Evolutionary conservation across 2,888 invertebrate species (phyloP).

Genomic region (Napeogenes inachia): DNA sequence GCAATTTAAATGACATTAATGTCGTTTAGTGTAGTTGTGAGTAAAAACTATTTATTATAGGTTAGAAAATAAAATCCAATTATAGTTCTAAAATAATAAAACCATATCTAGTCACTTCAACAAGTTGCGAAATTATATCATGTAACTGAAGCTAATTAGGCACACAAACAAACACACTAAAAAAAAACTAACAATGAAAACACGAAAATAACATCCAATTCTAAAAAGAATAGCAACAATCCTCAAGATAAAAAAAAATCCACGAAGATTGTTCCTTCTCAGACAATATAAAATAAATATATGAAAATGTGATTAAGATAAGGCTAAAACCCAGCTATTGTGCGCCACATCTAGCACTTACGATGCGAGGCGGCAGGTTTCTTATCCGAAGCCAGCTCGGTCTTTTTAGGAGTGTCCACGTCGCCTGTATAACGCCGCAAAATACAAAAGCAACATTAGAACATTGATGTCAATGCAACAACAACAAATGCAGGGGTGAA

Average conservation of each 20-base stretch:
- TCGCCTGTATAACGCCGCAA: slow-evolving; percentile 70
- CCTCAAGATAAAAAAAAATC: neutral
- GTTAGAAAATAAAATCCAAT: too few relatives aligned
- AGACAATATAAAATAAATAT: slow-evolving; percentile 16
- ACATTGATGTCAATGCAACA: slow-evolving; percentile 54
- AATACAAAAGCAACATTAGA: slow-evolving; percentile 76
- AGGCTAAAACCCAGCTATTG: slow-evolving; percentile 42
- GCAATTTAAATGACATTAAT: too few relatives aligned
- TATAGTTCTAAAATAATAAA: neutral
- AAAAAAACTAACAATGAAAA: neutral
- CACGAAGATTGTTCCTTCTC: slow-evolving; percentile 6
- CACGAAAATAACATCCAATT: too few relatives aligned
- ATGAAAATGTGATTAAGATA: slow-evolving; percentile 27
- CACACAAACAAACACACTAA: neutral
- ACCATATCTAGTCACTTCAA: neutral
- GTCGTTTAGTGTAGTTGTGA: too few relatives aligned
- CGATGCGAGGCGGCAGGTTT: slow-evolving; percentile 70
- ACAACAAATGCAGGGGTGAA: slow-evolving; percentile 19
- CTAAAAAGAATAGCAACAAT: slow-evolving; percentile 2
- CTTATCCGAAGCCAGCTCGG: slow-evolving; percentile 72
- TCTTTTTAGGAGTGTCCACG: slow-evolving; percentile 75
- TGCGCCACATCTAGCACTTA: slow-evolving; percentile 74
- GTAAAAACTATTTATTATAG: too few relatives aligned
- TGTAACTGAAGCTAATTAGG: neutral
- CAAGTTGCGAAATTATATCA: neutral